Percentiles rank a stretch among this genome's conserved stretches.
These are phyloP conservation scores for Carabus problematicus DNA, from an alignment of 2,888 invertebrate genomes.

Conservation along the genomic window DNA sequence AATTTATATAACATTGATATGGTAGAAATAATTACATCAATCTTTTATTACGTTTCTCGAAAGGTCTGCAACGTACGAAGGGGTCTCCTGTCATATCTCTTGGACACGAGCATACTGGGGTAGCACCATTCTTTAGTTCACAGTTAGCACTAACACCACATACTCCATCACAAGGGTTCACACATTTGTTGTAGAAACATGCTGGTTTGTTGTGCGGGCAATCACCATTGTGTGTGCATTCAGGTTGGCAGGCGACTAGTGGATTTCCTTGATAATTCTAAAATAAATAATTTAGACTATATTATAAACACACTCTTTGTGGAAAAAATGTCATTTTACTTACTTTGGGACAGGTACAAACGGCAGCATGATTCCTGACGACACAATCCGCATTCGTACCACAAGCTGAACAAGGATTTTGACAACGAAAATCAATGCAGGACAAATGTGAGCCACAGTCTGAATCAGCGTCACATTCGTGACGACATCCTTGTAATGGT, in stretches of 20 bases:
- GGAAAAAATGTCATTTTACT: conserved; percentile 46
- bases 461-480: conserved; percentile 80
- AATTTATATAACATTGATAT: conserved; percentile 43
- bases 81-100: conserved; percentile 88
- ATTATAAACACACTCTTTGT: conserved; percentile 10
- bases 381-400: conserved; percentile 82
- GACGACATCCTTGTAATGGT: conserved; percentile 78
- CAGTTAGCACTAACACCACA: conserved; percentile 85
- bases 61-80: conserved; percentile 80
- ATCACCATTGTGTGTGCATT: conserved; percentile 80
- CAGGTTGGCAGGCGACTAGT: conserved; percentile 76
- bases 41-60: conserved; percentile 71
- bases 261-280: conserved; percentile 83
- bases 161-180: conserved; percentile 82
- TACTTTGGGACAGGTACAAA: conserved; percentile 82
- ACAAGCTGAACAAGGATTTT: conserved; percentile 78
- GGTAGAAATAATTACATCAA: too few species aligned
- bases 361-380: conserved; percentile 76
- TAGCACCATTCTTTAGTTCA: conserved; percentile 73
- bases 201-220: conserved; percentile 80
- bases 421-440: conserved; percentile 77
- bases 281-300: conserved; percentile 42
- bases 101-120: conserved; percentile 86
- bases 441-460: conserved; percentile 76
- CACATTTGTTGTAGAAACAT: conserved; percentile 82